phyloP scores from a whole-genome alignment of 1,140 invertebrate genomes.

The Meloidogyne floridensis region DNA sequence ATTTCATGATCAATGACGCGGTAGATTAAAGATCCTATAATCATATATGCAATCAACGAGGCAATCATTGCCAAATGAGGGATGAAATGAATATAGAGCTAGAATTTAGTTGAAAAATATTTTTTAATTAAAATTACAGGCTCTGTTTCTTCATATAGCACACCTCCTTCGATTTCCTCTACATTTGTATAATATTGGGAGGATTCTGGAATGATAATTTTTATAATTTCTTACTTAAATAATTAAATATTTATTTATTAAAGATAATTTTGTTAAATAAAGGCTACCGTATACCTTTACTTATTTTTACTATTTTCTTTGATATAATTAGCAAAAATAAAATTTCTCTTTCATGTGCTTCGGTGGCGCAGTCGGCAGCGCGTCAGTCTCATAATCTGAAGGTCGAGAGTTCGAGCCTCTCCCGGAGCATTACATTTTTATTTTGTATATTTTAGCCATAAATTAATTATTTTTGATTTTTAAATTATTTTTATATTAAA shows the following conservation, averaged over 20 bases:
- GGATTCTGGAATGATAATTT: not conserved
- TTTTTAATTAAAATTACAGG: not conserved
- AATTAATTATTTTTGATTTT: not conserved
- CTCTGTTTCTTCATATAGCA: not conserved
- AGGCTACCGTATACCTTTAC: not conserved
- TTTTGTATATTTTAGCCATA: not conserved
- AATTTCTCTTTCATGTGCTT: not conserved
- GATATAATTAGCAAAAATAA: not conserved
- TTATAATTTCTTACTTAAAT: no score
- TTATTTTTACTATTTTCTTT: conserved; percentile 2
- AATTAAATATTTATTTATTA: not conserved
- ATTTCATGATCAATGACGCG: conserved; percentile 16
- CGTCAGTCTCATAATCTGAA: conserved; percentile 36
- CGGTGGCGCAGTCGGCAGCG: conserved; percentile 34
- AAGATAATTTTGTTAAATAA: conserved; percentile 4
- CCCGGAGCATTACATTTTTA: conserved; percentile 27
- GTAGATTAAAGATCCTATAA: conserved; percentile 4
- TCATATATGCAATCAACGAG: conserved; percentile 8
- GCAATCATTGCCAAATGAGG: conserved; percentile 4
- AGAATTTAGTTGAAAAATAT: not conserved
- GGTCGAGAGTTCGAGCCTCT: conserved; percentile 36
- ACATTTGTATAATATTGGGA: not conserved
- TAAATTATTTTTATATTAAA: not conserved
- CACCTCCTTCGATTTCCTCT: not conserved
- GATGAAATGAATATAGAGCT: conserved; percentile 11